Percentiles rank a stretch among this genome's conserved stretches.
These are phyloP conservation scores for Aplysina aerophoba DNA, from an alignment of 37 sponge, comb jelly and placozoan species.

Conservation along the genomic window DNA sequence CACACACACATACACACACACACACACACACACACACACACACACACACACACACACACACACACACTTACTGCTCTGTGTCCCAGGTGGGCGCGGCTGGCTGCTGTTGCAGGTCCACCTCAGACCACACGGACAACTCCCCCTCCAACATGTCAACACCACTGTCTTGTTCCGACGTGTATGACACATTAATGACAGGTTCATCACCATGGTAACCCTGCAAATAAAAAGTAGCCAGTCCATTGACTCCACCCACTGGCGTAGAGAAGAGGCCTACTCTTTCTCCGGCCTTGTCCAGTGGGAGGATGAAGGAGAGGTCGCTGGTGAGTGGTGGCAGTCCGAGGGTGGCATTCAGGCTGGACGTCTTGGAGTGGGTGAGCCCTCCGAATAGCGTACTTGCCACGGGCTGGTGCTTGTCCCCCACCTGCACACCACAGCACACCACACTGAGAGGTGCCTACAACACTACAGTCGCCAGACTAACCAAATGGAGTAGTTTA, in stretches of 20 bases:
- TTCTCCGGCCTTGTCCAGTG: not conserved
- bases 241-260: too few species aligned
- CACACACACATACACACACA: not conserved
- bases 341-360: constrained; percentile 29
- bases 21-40: not conserved
- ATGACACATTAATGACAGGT: too few species aligned
- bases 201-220: too few species aligned
- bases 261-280: too few species aligned
- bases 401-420: not conserved
- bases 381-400: constrained; percentile 46
- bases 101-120: not conserved
- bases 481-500: too few species aligned
- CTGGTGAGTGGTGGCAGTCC: constrained; percentile 47
- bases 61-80: not conserved
- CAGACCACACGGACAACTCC: constrained; percentile 10
- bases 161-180: not conserved
- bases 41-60: not conserved
- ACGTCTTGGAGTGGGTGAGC: constrained; percentile 47
- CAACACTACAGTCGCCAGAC: too few species aligned
- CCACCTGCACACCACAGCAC: not conserved
- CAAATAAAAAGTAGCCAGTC: too few species aligned
- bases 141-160: not conserved
- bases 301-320: not conserved
- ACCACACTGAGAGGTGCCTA: too few species aligned
- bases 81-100: not conserved